Base-by-base conservation (phyloP, 2,113 vertebrate genomes). In the Mustela nigripes region DNA sequence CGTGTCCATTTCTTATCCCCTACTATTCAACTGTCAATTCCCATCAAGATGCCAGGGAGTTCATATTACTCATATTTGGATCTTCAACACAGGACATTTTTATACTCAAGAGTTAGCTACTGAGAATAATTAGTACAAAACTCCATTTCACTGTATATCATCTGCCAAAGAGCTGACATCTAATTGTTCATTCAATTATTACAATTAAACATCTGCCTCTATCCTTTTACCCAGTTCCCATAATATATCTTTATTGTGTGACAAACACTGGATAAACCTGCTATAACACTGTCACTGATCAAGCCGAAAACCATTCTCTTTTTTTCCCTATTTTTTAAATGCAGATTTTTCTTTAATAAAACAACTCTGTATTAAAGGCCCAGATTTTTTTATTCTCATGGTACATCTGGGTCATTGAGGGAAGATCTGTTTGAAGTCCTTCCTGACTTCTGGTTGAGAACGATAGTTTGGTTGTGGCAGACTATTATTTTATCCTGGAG, bases 181-280 rank as follows among this genome's bases (percentile, higher is more conserved):
- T 85, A 96, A 94, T 84, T 88, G 84, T 94, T 92, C 95, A 58
- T 94, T 98, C 78, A 86, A n/a, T 97, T 95, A 87, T 96, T 96
- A 98, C 90, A 96, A 97, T 96, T 96, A 93, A 98, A 96, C 92
- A 97, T 96, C 97, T 97, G 95, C 76, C 94, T 96, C 74, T 86
- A 56, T 84, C 65, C 78, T 87, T 90, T 88, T 67, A 92, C 86
- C 74, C n/a, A 92, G 42, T 94, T 98, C 97, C 67, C 60, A 74
- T 50, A 74, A 96, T 84, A 60, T 89, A 94, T 96, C 74, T 96
- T 97, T 83, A 97, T 88, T 93, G 48, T 94, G 84, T 92, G 94
- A 67, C 69, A 84, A 85, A 93, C 89, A 84, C 81, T 84, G 45
- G 26, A 76, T 91, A 90, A 96, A 97, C 78, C 86, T 95, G 89